Percentiles rank a stretch among this genome's conserved stretches.
Evolutionary conservation across 2,113 vertebrate genomes (phyloP).

Genomic region (Apteryx owenii): DNA sequence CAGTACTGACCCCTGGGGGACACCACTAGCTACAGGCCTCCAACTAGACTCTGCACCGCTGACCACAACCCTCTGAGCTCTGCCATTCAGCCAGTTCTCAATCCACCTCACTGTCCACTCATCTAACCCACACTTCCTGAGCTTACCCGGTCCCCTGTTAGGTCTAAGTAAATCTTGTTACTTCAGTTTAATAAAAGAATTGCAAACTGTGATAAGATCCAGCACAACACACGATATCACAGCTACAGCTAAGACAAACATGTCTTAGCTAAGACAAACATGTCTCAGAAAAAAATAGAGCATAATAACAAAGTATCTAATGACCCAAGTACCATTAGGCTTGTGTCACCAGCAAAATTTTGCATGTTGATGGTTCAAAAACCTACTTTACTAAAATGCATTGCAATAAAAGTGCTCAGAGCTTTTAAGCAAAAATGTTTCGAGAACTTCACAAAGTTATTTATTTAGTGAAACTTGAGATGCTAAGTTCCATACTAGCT

Average conservation of each 20-base stretch:
- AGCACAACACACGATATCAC: neutral
- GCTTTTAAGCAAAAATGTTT: neutral
- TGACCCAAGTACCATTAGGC: no score
- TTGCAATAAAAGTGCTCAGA: neutral
- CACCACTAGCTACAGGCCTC: no score
- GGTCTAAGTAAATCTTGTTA: neutral
- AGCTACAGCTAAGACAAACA: neutral
- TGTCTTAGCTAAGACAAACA: no score
- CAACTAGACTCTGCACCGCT: no score
- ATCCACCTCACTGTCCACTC: no score
- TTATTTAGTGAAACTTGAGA: neutral
- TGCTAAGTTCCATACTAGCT: neutral
- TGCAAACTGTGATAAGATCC: neutral
- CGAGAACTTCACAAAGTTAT: neutral
- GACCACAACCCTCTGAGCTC: no score
- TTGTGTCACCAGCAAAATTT: neutral
- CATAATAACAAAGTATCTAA: no score
- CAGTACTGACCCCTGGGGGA: no score
- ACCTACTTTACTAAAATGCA: neutral
- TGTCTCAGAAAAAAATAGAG: neutral
- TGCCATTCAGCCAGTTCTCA: no score
- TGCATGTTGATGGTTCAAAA: neutral
- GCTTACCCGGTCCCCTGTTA: no score
- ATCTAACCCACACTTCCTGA: no score
- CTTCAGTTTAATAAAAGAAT: neutral